Evolutionary conservation across 2,888 invertebrate species (phyloP), one percentile per base, ranked within the genome.

Genomic region (Augiades crinisus): DNA sequence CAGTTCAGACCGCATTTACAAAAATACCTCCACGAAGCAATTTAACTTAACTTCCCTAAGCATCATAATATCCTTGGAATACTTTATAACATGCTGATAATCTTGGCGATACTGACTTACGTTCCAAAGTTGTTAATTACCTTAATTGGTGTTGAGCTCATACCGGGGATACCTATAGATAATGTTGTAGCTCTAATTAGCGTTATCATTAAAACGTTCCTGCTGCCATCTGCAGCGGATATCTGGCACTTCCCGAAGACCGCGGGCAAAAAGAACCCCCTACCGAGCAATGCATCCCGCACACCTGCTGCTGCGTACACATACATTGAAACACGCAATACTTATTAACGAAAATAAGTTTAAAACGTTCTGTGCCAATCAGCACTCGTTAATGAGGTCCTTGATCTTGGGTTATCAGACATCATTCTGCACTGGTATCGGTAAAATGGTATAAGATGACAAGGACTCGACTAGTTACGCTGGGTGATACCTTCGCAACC

Each of bases 141-240:
- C 8, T 12, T 38, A 38, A 38, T 38, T 27, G 10, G 21, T 4
- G 4, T 17, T 10, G 30, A 21, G 3, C 12, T 2, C 13, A 16
- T 33, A 6, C 31, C 24, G 12, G n/a, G 7, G 10, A 33, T 44
- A 30, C 13, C 21, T 22, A 12, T 16, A 14, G 46, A 47, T 47
- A 30, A 47, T 47, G 46, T 47, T 47, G 46, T 47, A 3, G 37
- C 30, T 3, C 19, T 17, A 47, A 47, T 47, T 37, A 47, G 37
- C 2, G 10, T 7, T 19, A 17, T 37, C 37, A 37, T 41, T 41
- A 41, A 41, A 40, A 41, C 5, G 41, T 27, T 27, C 41, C 41
- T 16, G 24, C 24, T 6, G 21, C 8, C 24, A 24, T 13, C 21
- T 6, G 46, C 46, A 16, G 27, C 46, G 24, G 27, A 45, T 24